Evolutionary conservation across 1,140 invertebrate genomes (phyloP).

Genomic region (Agrilus planipennis): DNA sequence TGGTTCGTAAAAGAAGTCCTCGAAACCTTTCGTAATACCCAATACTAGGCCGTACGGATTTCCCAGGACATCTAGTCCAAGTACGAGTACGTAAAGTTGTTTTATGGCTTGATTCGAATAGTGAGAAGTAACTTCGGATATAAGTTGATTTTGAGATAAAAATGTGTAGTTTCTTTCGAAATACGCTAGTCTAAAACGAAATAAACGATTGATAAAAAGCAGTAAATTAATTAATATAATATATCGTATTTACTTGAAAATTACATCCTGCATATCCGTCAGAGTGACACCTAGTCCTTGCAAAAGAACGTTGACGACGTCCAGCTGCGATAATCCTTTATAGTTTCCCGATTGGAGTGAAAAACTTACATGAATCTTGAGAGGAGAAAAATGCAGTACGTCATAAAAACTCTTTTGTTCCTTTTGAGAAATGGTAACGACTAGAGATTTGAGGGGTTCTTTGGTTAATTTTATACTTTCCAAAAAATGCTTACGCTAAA

Average conservation of each 20-base stretch:
- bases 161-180: constrained; percentile 87
- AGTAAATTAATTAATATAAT: neutral
- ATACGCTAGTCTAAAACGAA: constrained; percentile 68
- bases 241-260: constrained; percentile 74
- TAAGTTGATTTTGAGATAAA: constrained; percentile 75
- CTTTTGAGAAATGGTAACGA: constrained; percentile 41
- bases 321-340: constrained; percentile 38
- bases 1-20: constrained; percentile 97
- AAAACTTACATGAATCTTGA: constrained; percentile 74
- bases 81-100: constrained; percentile 92
- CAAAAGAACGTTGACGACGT: constrained; percentile 71
- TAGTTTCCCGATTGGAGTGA: constrained; percentile 42
- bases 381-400: constrained; percentile 88
- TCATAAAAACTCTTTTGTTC: constrained; percentile 95
- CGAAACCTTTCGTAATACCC: constrained; percentile 88
- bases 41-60: constrained; percentile 95
- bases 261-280: constrained; percentile 95
- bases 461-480: constrained; percentile 48
- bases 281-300: constrained; percentile 93
- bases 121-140: constrained; percentile 72
- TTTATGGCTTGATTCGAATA: constrained; percentile 87
- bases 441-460: constrained; percentile 50
- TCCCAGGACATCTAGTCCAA: constrained; percentile 94
- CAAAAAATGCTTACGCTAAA: constrained; percentile 49
- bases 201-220: constrained; percentile 6